Percentiles rank a stretch among this genome's conserved stretches.
phyloP scores from a whole-genome alignment of 2,888 invertebrate species.

The Aricia artaxerxes region DNA sequence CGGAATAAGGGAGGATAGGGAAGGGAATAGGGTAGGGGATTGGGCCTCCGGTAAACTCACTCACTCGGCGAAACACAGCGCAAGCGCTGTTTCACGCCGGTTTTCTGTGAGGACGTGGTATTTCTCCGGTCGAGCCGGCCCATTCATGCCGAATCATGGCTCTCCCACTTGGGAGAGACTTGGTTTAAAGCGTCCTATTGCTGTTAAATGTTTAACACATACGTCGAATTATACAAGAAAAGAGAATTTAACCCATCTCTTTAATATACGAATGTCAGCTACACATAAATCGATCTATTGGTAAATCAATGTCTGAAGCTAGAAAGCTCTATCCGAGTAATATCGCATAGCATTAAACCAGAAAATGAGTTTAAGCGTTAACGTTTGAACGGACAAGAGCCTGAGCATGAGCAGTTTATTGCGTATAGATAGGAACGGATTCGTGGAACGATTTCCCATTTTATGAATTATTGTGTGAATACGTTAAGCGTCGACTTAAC shows the following conservation, averaged over 20 bases:
- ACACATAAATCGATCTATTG: slow-evolving; percentile 8
- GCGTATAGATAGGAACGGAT: slow-evolving; percentile 25
- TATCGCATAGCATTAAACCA: slow-evolving; percentile 21
- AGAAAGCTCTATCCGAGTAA: slow-evolving; percentile 10
- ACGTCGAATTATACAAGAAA: neutral
- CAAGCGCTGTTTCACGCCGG: no score
- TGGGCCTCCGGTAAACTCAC: no score
- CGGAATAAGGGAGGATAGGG: no score
- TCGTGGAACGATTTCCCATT: slow-evolving; percentile 21
- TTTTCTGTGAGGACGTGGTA: no score
- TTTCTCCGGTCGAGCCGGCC: no score
- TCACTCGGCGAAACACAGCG: no score
- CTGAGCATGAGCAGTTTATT: neutral
- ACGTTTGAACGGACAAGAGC: slow-evolving; percentile 11
- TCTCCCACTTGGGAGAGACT: no score
- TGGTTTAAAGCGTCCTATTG: no score
- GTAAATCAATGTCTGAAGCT: slow-evolving; percentile 19
- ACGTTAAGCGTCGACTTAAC: slow-evolving; percentile 13
- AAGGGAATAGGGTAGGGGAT: no score
- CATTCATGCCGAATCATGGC: no score
- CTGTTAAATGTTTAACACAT: neutral
- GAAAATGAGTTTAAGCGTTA: slow-evolving; percentile 25
- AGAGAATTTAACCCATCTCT: neutral
- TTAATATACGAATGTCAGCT: neutral
- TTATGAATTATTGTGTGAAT: slow-evolving; percentile 30